phyloP scores from a whole-genome alignment of 2,888 invertebrate genomes.

The Papilio protenor region DNA sequence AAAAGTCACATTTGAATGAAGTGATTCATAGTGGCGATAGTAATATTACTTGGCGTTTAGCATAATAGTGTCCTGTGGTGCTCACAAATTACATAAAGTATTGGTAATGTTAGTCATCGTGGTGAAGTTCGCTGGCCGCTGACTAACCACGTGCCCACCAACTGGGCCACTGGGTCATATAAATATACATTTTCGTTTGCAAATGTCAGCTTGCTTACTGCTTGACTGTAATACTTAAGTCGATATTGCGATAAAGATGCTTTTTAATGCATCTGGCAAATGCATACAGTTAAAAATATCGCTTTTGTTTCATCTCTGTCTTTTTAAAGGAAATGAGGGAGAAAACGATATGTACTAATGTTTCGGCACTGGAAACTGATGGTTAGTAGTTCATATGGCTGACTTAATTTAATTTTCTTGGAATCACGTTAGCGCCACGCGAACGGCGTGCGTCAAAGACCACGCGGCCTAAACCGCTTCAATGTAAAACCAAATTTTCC shows the following conservation, averaged over 20 bases:
- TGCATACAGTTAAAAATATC: background rate
- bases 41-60: background rate
- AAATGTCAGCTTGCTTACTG: slow-evolving; percentile 5
- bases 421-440: background rate
- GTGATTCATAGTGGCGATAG: too few species aligned
- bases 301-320: background rate
- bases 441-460: slow-evolving; percentile 2
- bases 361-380: background rate
- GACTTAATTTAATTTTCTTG: background rate
- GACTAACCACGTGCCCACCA: slow-evolving; percentile 26
- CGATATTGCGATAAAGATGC: background rate
- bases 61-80: background rate
- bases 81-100: slow-evolving; percentile 21
- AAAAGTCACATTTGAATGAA: too few species aligned
- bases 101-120: slow-evolving; percentile 22
- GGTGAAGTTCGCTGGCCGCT: slow-evolving; percentile 12
- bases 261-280: background rate
- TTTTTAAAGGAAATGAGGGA: background rate
- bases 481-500: background rate
- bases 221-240: background rate
- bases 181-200: slow-evolving; percentile 18
- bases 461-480: slow-evolving; percentile 1
- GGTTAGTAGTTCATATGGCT: background rate
- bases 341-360: background rate
- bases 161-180: slow-evolving; percentile 33